Conservation (phyloP, 2,797 vertebrate species). For the Parauchenoglanis ngamensis region DNA sequence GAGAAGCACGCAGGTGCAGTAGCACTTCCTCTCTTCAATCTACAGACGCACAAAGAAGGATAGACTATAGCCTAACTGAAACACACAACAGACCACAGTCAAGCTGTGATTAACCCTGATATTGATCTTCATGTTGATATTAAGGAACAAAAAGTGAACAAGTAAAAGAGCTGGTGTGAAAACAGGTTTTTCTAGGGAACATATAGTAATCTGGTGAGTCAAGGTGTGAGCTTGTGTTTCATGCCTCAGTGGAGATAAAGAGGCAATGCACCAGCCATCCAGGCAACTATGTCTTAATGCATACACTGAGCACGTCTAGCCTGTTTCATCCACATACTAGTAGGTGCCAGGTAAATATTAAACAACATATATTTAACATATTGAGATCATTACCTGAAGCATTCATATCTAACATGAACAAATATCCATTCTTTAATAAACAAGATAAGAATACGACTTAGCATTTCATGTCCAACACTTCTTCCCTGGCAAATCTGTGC, state of each 20-base stretch:
- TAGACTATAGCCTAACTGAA: neutral
- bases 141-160: neutral
- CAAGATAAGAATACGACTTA: neutral
- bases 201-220: neutral
- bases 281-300: neutral
- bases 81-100: neutral
- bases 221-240: neutral
- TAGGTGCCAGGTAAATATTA: neutral
- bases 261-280: neutral
- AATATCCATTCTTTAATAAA: neutral
- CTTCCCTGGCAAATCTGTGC: neutral
- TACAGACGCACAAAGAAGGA: neutral
- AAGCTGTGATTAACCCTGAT: neutral
- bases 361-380: neutral
- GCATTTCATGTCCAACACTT: neutral
- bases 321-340: neutral
- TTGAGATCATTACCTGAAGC: neutral
- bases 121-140: neutral
- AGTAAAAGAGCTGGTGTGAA: neutral
- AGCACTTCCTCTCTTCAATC: slow-evolving; percentile 6
- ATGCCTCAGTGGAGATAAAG: neutral
- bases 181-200: slow-evolving; percentile 10
- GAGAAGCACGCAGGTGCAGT: neutral
- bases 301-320: neutral
- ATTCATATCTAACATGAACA: neutral